Conservation (phyloP, 1,140 invertebrate genomes). For the Drosophila seguyi region DNA sequence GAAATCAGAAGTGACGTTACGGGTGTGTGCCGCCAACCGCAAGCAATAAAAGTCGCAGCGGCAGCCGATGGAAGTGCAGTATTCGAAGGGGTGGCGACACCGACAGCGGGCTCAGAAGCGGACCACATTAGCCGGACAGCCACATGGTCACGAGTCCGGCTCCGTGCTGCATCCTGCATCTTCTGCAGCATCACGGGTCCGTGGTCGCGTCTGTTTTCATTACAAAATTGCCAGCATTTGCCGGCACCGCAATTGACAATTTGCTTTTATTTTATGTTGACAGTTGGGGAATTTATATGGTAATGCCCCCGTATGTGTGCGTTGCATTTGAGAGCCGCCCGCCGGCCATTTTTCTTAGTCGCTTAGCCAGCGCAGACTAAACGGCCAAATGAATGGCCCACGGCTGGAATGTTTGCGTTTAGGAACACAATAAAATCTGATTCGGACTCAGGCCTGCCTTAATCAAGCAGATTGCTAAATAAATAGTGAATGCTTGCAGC, state of each 20-base stretch:
- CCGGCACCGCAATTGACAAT: constrained; percentile 77
- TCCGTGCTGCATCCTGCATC: constrained; percentile 1
- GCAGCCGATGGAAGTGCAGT: constrained; percentile 28
- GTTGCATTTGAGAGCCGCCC: too few species aligned
- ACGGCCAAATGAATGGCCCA: constrained; percentile 47
- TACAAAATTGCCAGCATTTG: constrained; percentile 73
- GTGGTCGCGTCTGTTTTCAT: constrained; percentile 67
- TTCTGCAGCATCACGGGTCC: constrained; percentile 14
- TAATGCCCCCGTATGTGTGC: constrained; percentile 42
- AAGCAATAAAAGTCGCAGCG: constrained; percentile 80
- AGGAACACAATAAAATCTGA: neutral
- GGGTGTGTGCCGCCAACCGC: constrained; percentile 79
- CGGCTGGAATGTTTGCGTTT: constrained; percentile 8
- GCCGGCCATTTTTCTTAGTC: constrained; percentile 67
- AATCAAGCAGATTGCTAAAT: neutral
- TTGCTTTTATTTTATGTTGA: constrained; percentile 79
- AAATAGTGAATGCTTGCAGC: neutral
- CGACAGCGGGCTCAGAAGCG: neutral
- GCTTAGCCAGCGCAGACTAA: constrained; percentile 43
- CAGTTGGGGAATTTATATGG: constrained; percentile 78
- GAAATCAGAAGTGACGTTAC: constrained; percentile 81
- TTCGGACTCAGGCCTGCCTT: neutral
- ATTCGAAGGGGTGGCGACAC: neutral
- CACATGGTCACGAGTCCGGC: constrained; percentile 47
- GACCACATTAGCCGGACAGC: constrained; percentile 57